phyloP scores from a whole-genome alignment of 2,113 vertebrate species.

The Callospermophilus lateralis region DNA sequence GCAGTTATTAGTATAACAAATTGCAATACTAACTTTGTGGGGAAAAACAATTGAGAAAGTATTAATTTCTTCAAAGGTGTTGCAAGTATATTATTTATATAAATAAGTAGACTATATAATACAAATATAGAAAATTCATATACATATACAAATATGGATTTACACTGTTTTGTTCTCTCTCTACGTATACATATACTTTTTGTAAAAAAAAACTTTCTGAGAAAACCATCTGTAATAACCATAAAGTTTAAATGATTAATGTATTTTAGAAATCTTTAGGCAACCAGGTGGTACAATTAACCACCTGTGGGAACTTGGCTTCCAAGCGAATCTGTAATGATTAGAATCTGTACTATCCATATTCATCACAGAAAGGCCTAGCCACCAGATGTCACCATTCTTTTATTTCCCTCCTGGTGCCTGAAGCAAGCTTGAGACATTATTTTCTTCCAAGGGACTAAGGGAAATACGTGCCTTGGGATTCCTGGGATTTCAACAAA shows the following conservation, averaged over 20 bases:
- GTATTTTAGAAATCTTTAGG: conserved; percentile 47
- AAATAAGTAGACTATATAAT: conserved; percentile 2
- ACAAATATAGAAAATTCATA: not conserved
- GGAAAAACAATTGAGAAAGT: conserved; percentile 9
- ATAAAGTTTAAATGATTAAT: conserved; percentile 35
- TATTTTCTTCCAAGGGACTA: conserved; percentile 66
- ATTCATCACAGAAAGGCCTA: not conserved
- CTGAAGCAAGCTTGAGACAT: not conserved
- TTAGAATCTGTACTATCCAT: not conserved
- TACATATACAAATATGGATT: not conserved
- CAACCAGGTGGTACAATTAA: conserved; percentile 47
- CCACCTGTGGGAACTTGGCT: not conserved
- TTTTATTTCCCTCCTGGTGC: conserved; percentile 55
- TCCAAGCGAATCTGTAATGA: not conserved
- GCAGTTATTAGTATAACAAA: not conserved
- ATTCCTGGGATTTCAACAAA: conserved; percentile 26
- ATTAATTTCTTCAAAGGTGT: not conserved
- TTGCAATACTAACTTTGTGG: not conserved
- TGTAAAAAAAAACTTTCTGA: conserved; percentile 12
- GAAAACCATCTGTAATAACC: not conserved
- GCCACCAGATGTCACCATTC: conserved; percentile 88
- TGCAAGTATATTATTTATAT: not conserved
- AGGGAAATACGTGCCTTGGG: conserved; percentile 27
- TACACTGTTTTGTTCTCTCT: conserved; percentile 35
- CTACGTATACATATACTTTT: not conserved